phyloP scores from a whole-genome alignment of 92 coral and sea anemone genomes.

The Heliopora coerulea region DNA sequence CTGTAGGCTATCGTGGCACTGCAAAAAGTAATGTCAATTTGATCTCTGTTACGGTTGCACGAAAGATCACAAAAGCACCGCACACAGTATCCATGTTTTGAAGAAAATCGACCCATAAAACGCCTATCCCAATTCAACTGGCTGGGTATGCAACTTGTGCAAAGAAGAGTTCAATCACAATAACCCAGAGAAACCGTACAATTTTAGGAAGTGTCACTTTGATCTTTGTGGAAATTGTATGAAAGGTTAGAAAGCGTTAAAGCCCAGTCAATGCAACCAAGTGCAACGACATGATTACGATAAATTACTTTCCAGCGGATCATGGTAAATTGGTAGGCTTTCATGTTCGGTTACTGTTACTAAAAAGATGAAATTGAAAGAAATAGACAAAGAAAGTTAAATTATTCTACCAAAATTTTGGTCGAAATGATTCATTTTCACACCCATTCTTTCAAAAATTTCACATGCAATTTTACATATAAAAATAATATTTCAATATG shows the following conservation, averaged over 20 bases:
- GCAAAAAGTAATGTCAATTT: neutral
- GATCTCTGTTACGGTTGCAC: slow-evolving; percentile 21
- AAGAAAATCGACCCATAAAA: slow-evolving; percentile 8
- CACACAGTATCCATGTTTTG: slow-evolving; percentile 8
- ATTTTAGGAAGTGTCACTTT: slow-evolving; percentile 11
- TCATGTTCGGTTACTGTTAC: no score
- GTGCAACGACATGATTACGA: no score
- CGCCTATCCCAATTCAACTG: neutral
- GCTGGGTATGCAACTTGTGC: slow-evolving; percentile 22
- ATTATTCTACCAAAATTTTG: neutral
- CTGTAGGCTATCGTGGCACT: neutral
- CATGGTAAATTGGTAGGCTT: no score
- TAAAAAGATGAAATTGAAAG: no score
- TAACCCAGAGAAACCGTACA: slow-evolving; percentile 8
- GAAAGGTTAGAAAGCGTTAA: slow-evolving; percentile 9
- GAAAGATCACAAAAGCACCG: slow-evolving; percentile 7
- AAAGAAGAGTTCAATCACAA: neutral
- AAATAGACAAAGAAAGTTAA: no score
- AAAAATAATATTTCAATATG: no score
- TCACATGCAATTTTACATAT: no score
- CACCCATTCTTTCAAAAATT: no score
- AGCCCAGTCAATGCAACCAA: no score
- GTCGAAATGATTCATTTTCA: neutral
- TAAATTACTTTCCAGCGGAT: no score
- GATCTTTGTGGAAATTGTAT: slow-evolving; percentile 17